These are phyloP conservation scores for Salarias fasciatus DNA, from an alignment of 2,797 vertebrate genomes.

Conservation along the genomic window DNA sequence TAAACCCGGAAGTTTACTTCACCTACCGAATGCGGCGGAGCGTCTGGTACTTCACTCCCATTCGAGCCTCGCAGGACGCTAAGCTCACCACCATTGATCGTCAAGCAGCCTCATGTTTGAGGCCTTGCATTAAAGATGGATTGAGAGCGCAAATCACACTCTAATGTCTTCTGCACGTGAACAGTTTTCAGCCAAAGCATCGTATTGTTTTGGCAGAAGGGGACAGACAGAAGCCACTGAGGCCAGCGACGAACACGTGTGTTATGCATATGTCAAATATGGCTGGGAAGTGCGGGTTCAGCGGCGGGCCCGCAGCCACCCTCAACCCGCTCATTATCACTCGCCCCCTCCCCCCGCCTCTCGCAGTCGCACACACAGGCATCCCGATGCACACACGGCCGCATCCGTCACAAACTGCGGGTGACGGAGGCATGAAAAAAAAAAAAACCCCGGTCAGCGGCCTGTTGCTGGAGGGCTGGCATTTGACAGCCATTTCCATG, in stretches of 20 bases:
- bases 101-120: too few species aligned
- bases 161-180: too few species aligned
- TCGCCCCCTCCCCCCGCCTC: slow-evolving; percentile 49
- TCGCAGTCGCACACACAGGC: too few species aligned
- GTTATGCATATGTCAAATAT: slow-evolving; percentile 2
- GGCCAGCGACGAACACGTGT: slow-evolving; percentile 1
- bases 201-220: too few species aligned
- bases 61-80: too few species aligned
- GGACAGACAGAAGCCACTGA: slow-evolving; percentile 3
- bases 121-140: too few species aligned
- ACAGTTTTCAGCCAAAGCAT: too few species aligned
- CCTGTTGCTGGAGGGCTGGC: slow-evolving; percentile 42
- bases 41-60: too few species aligned
- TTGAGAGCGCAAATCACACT: too few species aligned
- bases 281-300: slow-evolving; percentile 16
- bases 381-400: slow-evolving; percentile 43
- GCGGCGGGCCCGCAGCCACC: slow-evolving; percentile 47
- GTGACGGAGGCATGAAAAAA: slow-evolving; percentile 4
- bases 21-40: too few species aligned
- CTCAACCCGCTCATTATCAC: slow-evolving; percentile 67
- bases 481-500: slow-evolving; percentile 23
- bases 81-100: too few species aligned
- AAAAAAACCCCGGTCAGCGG: slow-evolving; percentile 58
- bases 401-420: slow-evolving; percentile 59
- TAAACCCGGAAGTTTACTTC: too few species aligned